A percentile compares a stretch with the other conserved stretches of the same genome.
Evolutionary conservation across 1,140 invertebrate genomes (phyloP).

Genomic region (Hermatobates lingyangjiaoensis): DNA sequence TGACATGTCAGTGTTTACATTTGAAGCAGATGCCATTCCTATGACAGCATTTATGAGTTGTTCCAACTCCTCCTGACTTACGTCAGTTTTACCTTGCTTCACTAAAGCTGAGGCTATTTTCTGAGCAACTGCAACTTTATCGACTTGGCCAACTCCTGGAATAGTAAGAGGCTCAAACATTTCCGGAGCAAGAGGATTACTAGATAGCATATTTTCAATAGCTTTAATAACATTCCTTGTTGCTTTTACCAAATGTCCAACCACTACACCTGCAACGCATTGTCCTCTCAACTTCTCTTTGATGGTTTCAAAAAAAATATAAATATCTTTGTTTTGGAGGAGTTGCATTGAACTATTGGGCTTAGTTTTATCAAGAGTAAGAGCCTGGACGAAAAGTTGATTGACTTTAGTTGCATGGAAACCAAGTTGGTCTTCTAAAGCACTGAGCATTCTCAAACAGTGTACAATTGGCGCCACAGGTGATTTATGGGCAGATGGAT

Average conservation of each 20-base stretch:
- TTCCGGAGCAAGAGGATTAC: constrained; percentile 10
- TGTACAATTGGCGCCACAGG: constrained; percentile 30
- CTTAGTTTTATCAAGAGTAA: constrained; percentile 53
- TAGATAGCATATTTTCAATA: constrained; percentile 17
- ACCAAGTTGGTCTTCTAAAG: constrained; percentile 57
- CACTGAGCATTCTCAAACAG: constrained; percentile 50
- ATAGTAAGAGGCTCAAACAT: constrained; percentile 31
- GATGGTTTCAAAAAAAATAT: constrained; percentile 56
- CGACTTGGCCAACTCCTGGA: constrained; percentile 43
- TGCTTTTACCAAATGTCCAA: constrained; percentile 36
- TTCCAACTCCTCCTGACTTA: constrained; percentile 52
- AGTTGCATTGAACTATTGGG: constrained; percentile 49
- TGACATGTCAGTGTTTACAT: constrained; percentile 17
- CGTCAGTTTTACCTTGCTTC: constrained; percentile 53
- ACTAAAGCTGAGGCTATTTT: constrained; percentile 56
- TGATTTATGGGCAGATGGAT: background rate
- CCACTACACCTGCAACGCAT: constrained; percentile 50
- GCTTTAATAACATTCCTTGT: constrained; percentile 31
- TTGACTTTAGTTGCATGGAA: constrained; percentile 58
- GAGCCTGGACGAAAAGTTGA: constrained; percentile 44
- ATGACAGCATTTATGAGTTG: constrained; percentile 55
- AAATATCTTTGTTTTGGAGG: constrained; percentile 43
- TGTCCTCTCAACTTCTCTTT: constrained; percentile 71
- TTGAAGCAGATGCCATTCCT: constrained; percentile 34
- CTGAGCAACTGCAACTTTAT: constrained; percentile 50